Base-by-base conservation (phyloP, 2,888 invertebrate species). In the Dendrolimus pini region DNA sequence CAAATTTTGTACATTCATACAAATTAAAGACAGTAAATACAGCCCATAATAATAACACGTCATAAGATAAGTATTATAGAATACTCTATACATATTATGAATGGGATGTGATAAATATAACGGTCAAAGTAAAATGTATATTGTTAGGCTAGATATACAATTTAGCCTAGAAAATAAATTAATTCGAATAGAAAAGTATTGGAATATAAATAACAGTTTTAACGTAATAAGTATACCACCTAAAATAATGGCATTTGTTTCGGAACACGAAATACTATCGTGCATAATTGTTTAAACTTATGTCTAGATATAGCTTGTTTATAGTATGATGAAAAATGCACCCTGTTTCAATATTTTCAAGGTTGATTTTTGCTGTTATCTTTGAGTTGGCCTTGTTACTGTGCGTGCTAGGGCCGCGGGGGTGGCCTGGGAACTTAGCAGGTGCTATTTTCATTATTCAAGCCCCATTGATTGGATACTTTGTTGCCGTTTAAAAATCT, bases 401-500 rank as follows among this genome's bases (percentile, higher is more conserved):
- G 82, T 88, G 89, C 88, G 89, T 86, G 89, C 80, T 80, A 80
- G 80, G 72, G 68, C 68, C 67, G 76, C 65, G 72, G 75, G 83
- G 89, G 87, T 75, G 82, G 81, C 78, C 75, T 88, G 89, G 73
- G 89, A 89, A 88, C 82, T 66, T 71, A 70, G 77, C 90, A 90
- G 90, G 89, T 90, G 90, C 78, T 78, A 77, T 82, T 85, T 90
- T 90, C 89, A 90, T 90, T 90, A 90, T 90, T 90, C 89, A 89
- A 85, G 85, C 84, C 70, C 82, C 89, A 90, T 90, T 89, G 90
- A 90, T 90, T 90, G 86, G 89, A 85, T 89, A 89, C 89, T 89
- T 88, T 89, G 89, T 89, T 85, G 87, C 83, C 87, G 86, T 89
- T 89, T 89, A 89, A 90, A 90, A 89, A 89, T 87, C 87, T 89